Percentiles rank a stretch among this genome's conserved stretches.
These are phyloP conservation scores for Pegoplata infirma DNA, from an alignment of 2,888 invertebrate species.

Conservation along the genomic window DNA sequence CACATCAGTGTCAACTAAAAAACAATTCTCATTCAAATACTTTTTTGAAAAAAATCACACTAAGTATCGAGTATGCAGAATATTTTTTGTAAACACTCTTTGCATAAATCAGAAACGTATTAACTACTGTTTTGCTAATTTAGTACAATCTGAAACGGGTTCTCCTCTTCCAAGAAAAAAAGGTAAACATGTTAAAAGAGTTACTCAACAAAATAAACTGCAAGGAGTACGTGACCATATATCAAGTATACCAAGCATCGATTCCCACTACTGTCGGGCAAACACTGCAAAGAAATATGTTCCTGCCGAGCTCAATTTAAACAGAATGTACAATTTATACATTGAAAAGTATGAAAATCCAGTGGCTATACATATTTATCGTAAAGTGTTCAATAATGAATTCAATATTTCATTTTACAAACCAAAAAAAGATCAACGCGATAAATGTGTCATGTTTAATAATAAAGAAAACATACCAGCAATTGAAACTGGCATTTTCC, in stretches of 20 bases:
- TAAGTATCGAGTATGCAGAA: neutral
- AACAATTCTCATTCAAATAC: neutral
- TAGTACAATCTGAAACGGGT: neutral
- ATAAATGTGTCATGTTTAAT: neutral
- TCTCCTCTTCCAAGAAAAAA: neutral
- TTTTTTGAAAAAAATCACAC: neutral
- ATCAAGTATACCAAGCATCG: neutral
- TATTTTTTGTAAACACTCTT: slow-evolving; percentile 6
- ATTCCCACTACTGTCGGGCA: neutral
- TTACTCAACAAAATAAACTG: neutral
- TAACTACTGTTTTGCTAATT: neutral
- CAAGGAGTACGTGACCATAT: neutral
- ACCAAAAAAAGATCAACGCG: slow-evolving; percentile 9
- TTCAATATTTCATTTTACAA: slow-evolving; percentile 32
- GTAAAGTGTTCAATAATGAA: slow-evolving; percentile 13
- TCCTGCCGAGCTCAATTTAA: neutral
- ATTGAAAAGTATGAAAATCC: neutral
- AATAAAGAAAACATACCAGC: neutral
- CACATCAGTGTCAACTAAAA: neutral
- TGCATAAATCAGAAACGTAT: slow-evolving; percentile 5
- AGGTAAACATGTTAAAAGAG: neutral
- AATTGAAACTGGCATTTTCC: neutral
- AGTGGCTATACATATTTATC: slow-evolving; percentile 3
- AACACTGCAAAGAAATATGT: neutral
- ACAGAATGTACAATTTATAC: neutral